Conservation (phyloP, 92 coral and sea anemone genomes). For the Palythoa caribaeorum region DNA sequence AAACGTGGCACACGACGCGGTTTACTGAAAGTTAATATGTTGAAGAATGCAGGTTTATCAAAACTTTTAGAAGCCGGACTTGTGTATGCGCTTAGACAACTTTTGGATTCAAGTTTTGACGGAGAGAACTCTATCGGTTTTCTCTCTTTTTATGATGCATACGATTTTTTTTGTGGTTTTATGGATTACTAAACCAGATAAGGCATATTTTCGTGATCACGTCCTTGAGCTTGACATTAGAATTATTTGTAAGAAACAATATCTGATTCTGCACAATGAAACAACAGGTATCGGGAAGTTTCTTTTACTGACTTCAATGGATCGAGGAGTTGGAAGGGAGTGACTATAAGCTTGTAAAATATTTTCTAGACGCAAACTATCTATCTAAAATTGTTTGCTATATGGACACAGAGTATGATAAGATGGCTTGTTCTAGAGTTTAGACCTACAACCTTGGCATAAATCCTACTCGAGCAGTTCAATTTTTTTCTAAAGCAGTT, state of each 20-base stretch:
- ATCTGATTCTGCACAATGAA: slow-evolving; percentile 60
- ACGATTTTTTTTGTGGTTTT: too few species aligned
- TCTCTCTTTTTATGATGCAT: background rate
- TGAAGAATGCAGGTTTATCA: slow-evolving; percentile 26
- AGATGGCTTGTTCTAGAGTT: slow-evolving; percentile 52
- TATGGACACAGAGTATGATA: background rate
- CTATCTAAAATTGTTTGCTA: background rate
- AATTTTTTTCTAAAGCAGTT: slow-evolving; percentile 55
- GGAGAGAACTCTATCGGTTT: slow-evolving; percentile 17
- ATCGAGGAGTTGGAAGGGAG: slow-evolving; percentile 50
- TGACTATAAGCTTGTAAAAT: slow-evolving; percentile 22
- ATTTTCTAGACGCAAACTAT: slow-evolving; percentile 33
- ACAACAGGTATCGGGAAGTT: slow-evolving; percentile 50
- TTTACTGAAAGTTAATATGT: slow-evolving; percentile 10
- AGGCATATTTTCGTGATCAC: slow-evolving; percentile 23
- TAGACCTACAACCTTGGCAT: slow-evolving; percentile 56
- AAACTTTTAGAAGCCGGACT: slow-evolving; percentile 23
- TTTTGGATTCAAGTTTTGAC: slow-evolving; percentile 26
- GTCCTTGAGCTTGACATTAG: slow-evolving; percentile 3
- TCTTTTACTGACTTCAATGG: slow-evolving; percentile 51
- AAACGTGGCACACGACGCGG: too few species aligned
- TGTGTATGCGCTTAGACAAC: slow-evolving; percentile 29
- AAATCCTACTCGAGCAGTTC: slow-evolving; percentile 46
- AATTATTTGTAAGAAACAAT: slow-evolving; percentile 46
- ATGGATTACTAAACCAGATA: slow-evolving; percentile 6